These are phyloP conservation scores for Lampris megalopsis DNA, from an alignment of 2,113 vertebrate genomes.

Conservation along the genomic window DNA sequence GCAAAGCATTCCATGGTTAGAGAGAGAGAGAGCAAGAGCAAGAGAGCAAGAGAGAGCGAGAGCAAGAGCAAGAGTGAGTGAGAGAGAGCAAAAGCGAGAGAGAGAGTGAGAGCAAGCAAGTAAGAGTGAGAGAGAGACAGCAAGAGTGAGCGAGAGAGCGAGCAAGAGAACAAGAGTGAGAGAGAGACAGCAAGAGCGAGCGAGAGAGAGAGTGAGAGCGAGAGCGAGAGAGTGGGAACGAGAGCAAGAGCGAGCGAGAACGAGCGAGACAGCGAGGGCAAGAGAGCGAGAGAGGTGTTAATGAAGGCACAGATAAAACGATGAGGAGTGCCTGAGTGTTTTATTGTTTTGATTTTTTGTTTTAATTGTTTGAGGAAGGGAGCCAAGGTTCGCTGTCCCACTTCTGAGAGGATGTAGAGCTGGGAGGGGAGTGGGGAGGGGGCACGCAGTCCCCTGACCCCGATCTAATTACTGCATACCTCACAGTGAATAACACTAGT, in stretches of 20 bases:
- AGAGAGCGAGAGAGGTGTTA: conserved; percentile 28
- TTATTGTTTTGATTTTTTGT: conserved; percentile 8
- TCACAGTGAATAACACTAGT: conserved; percentile 47
- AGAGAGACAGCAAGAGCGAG: no score
- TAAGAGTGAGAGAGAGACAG: conserved; percentile 19
- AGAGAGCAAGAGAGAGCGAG: background rate
- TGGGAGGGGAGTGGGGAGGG: conserved; percentile 25
- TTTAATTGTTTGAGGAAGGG: conserved; percentile 59
- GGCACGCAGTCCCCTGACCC: conserved; percentile 67
- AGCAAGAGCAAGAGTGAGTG: background rate
- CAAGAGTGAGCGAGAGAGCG: no score
- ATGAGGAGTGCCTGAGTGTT: background rate
- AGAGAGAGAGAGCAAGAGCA: conserved; percentile 4
- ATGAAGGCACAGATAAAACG: conserved; percentile 47
- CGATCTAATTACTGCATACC: conserved; percentile 76
- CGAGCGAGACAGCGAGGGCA: background rate
- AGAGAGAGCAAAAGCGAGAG: no score
- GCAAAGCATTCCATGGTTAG: conserved; percentile 23
- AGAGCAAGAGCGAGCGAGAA: background rate
- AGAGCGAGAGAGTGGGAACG: no score
- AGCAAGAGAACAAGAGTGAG: background rate
- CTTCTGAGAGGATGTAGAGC: conserved; percentile 38
- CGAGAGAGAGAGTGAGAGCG: no score
- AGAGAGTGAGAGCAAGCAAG: conserved; percentile 9
- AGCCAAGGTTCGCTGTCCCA: conserved; percentile 12